These are phyloP conservation scores for Cenopis cana DNA, from an alignment of 2,888 invertebrate genomes.

Conservation along the genomic window DNA sequence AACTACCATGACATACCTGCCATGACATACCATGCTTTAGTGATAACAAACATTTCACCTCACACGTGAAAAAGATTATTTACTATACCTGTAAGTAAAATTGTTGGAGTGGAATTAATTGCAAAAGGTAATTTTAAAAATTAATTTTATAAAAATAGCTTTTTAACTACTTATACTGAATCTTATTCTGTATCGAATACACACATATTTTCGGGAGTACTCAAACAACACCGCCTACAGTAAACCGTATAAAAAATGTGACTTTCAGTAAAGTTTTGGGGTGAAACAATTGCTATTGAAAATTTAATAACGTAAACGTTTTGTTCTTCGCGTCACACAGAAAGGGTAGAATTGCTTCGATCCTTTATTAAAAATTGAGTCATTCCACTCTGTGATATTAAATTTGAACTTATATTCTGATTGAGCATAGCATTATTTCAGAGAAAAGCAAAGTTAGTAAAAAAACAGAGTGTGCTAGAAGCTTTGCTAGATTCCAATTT, in stretches of 20 bases:
- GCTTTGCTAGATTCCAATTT: neutral
- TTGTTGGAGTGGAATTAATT: too few species aligned
- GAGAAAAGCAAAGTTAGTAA: neutral
- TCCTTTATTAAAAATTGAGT: slow-evolving; percentile 3
- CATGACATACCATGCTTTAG: too few species aligned
- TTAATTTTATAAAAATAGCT: neutral
- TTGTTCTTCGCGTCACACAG: slow-evolving; percentile 47
- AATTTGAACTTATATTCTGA: neutral
- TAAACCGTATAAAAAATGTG: slow-evolving; percentile 66
- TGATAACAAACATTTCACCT: neutral
- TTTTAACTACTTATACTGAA: neutral
- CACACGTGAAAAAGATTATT: too few species aligned
- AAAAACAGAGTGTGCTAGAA: neutral
- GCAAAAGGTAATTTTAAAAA: too few species aligned
- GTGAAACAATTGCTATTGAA: slow-evolving; percentile 64
- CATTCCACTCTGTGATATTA: neutral
- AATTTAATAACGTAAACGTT: slow-evolving; percentile 56
- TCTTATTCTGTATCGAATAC: slow-evolving; percentile 44
- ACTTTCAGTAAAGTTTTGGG: slow-evolving; percentile 63
- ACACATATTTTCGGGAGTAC: slow-evolving; percentile 46
- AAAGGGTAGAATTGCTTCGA: slow-evolving; percentile 36
- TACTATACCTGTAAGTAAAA: too few species aligned
- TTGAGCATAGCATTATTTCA: neutral
- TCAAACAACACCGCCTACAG: slow-evolving; percentile 49
- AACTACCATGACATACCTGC: too few species aligned